Base-by-base conservation (phyloP, 2,888 invertebrate genomes). In the Zaprionus bogoriensis region DNA sequence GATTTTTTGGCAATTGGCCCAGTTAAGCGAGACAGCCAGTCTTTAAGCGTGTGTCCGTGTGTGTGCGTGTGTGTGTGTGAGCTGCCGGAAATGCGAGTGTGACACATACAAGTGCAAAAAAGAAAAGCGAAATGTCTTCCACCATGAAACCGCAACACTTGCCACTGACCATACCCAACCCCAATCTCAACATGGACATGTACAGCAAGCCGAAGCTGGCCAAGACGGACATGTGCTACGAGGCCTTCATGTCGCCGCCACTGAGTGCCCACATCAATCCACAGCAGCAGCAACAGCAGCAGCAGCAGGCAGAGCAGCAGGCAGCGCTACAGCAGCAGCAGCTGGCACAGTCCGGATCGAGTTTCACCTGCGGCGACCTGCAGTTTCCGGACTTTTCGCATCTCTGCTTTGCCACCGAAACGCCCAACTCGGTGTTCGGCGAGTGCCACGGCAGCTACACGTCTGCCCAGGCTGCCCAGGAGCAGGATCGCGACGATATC, bases 351-450 rank as follows among this genome's bases (percentile, higher is more conserved):
- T 36, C 32, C 47, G 32, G 47, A n/a, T 3, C 44, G 12, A 70
- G 74, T 50, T 89, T 88, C 39, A 52, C 74, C 27, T 75, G 77
- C 38, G 78, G 74, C 4, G 89, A 89, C 7, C 58, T 84, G 46
- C 88, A 89, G 61, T 90, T 88, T 71, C 79, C 84, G 53, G 89
- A 90, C 58, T 88, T 89, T 50, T 88, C 90, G 42, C 87, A 74
- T 74, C 82, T 79, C 17, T 86, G 77, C 66, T 87, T 83, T 28
- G 77, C 84, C 27, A 86, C 87, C 38, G 91, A 91, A 63, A 91
- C 91, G 14, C 91, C 91, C 3, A 91, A 82, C 38, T 91, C 91
- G n/a, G 87, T 89, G 45, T 90, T 89, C 50, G 85, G 89, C 36
- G 87, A 89, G n/a, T 61, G 80, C 25, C 66, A 75, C 25, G 70